Conservation (phyloP, 2,888 invertebrate species). For the Temnothorax rugatulus region DNA sequence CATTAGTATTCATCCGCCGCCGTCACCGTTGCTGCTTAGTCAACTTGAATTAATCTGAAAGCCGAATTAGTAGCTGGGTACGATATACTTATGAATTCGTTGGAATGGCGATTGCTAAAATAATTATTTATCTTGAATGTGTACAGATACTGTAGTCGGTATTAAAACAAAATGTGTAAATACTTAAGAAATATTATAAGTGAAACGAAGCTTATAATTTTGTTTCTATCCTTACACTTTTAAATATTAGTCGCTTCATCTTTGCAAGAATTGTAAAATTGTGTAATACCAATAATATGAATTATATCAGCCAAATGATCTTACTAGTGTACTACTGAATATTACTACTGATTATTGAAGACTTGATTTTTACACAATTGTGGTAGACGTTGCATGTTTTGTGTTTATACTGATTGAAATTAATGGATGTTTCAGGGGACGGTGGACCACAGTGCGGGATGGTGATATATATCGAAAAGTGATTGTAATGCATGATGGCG, state of each 20-base stretch:
- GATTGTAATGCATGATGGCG: not conserved
- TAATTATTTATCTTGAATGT: not conserved
- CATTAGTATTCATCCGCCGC: slow-evolving; percentile 52
- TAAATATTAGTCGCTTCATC: not conserved
- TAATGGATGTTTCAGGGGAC: slow-evolving; percentile 71
- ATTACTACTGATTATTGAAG: not conserved
- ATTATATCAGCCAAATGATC: not conserved
- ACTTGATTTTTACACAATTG: not conserved
- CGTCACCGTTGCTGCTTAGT: slow-evolving; percentile 55
- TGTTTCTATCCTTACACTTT: not conserved
- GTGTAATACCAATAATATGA: not conserved
- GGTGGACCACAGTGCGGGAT: slow-evolving; percentile 17
- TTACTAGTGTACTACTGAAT: not conserved
- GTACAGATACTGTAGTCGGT: not conserved
- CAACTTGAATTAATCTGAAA: slow-evolving; percentile 8
- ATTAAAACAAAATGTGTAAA: slow-evolving; percentile 17
- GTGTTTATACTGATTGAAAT: slow-evolving; percentile 45
- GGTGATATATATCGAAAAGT: slow-evolving; percentile 13
- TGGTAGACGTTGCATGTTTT: not conserved
- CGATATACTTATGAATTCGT: not conserved
- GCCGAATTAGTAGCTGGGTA: not conserved
- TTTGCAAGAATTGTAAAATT: slow-evolving; percentile 2
- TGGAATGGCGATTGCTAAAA: not conserved
- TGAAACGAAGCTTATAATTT: slow-evolving; percentile 18
- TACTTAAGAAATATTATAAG: not conserved